A percentile compares a stretch with the other conserved stretches of the same genome.
These are phyloP conservation scores for Neuroterus valhalla DNA, from an alignment of 1,140 invertebrate genomes.

Conservation along the genomic window DNA sequence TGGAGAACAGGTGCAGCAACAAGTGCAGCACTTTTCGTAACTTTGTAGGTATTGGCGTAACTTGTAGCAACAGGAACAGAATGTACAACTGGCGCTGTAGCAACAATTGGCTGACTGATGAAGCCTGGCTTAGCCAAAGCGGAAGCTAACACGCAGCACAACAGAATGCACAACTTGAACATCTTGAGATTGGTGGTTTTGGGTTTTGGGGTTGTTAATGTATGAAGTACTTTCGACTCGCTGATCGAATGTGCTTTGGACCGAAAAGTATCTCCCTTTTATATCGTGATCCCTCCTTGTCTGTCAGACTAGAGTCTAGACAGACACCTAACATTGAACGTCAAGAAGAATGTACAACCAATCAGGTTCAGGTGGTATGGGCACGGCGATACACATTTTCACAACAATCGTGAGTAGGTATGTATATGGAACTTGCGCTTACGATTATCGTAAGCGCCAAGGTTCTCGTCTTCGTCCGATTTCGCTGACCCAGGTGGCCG, in stretches of 20 bases:
- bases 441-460: slow-evolving; percentile 43
- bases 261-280: slow-evolving; percentile 31
- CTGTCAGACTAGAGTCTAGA: no score
- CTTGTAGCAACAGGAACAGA: slow-evolving; percentile 23
- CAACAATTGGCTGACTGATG: slow-evolving; percentile 2
- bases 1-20: slow-evolving; percentile 9
- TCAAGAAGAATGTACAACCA: slow-evolving; percentile 25
- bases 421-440: slow-evolving; percentile 16
- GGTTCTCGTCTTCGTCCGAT: slow-evolving; percentile 43
- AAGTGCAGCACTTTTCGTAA: slow-evolving; percentile 3
- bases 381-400: slow-evolving; percentile 40
- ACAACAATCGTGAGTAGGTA: slow-evolving; percentile 3
- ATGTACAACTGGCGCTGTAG: neutral
- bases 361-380: slow-evolving; percentile 38
- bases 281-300: slow-evolving; percentile 32
- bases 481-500: slow-evolving; percentile 36
- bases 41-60: slow-evolving; percentile 5
- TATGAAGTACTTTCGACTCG: slow-evolving; percentile 3
- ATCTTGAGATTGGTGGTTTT: neutral
- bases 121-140: slow-evolving; percentile 23
- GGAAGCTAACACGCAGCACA: neutral
- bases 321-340: slow-evolving; percentile 15
- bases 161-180: slow-evolving; percentile 5
- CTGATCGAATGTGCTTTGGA: slow-evolving; percentile 27
- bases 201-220: neutral